These are phyloP conservation scores for Dryobota labecula DNA, from an alignment of 2,888 invertebrate species.

Conservation along the genomic window DNA sequence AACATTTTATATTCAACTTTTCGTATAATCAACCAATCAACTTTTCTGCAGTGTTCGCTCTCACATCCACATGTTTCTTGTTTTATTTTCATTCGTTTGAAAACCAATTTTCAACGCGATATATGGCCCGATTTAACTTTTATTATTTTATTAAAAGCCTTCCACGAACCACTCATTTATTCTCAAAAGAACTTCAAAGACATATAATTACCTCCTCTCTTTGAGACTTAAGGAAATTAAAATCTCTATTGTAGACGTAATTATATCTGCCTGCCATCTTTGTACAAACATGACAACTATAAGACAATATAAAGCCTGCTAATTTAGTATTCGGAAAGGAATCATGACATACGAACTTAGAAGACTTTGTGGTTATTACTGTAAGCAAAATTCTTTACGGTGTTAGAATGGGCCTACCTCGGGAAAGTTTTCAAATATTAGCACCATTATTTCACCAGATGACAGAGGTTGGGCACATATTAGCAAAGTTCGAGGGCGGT, in stretches of 20 bases:
- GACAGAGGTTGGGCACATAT: conserved; percentile 90
- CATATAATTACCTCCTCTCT: conserved; percentile 52
- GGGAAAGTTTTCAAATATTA: conserved; percentile 89
- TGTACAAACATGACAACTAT: conserved; percentile 32
- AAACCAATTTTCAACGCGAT: conserved; percentile 44
- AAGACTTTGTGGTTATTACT: conserved; percentile 80
- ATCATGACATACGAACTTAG: conserved; percentile 76
- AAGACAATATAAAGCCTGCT: conserved; percentile 45
- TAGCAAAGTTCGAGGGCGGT: conserved; percentile 86
- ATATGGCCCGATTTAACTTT: conserved; percentile 27
- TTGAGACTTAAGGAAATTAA: conserved; percentile 44
- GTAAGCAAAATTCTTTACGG: conserved; percentile 86
- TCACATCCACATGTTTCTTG: conserved; percentile 36
- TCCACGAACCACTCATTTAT: conserved; percentile 38
- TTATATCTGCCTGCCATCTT: conserved; percentile 36
- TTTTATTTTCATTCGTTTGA: conserved; percentile 46
- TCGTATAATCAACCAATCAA: conserved; percentile 69
- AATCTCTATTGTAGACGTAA: conserved; percentile 45
- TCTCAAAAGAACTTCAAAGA: conserved; percentile 52
- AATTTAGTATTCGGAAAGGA: conserved; percentile 66
- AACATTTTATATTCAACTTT: conserved; percentile 71
- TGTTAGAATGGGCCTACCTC: conserved; percentile 83
- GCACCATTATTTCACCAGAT: conserved; percentile 89
- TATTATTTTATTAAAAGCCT: conserved; percentile 40
- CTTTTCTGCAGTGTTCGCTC: conserved; percentile 48